Evolutionary conservation across 2,797 vertebrate species (phyloP).

Genomic region (Peromyscus attwateri): DNA sequence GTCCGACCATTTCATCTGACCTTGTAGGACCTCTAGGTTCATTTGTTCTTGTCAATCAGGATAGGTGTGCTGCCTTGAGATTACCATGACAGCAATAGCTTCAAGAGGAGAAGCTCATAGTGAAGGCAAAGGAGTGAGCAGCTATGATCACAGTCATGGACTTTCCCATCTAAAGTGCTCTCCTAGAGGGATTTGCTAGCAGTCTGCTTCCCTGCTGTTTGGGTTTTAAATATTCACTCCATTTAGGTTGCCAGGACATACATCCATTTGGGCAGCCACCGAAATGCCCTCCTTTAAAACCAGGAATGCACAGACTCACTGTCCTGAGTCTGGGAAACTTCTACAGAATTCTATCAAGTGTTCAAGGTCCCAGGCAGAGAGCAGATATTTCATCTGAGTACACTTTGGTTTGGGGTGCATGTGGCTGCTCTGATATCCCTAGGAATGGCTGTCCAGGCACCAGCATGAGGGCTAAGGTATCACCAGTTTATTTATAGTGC

Average conservation of each 20-base stretch:
- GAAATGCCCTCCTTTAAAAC: background rate
- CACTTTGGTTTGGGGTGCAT: background rate
- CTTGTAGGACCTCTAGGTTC: background rate
- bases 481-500: conserved; percentile 85
- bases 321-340: background rate
- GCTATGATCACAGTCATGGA: background rate
- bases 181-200: background rate
- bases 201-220: background rate
- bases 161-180: background rate
- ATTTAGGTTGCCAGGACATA: background rate
- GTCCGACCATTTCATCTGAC: background rate
- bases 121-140: background rate
- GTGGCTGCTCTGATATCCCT: conserved; percentile 32
- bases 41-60: background rate
- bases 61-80: background rate
- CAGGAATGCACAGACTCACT: background rate
- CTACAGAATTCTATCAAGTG: background rate
- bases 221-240: conserved; percentile 15
- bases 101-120: background rate
- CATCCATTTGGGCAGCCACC: background rate
- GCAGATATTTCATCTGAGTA: conserved; percentile 25
- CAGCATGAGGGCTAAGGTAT: conserved; percentile 78
- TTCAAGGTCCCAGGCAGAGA: background rate
- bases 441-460: conserved; percentile 41
- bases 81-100: background rate